Evolutionary conservation across 2,888 invertebrate species (phyloP).

Genomic region (Dasypogon diadema): DNA sequence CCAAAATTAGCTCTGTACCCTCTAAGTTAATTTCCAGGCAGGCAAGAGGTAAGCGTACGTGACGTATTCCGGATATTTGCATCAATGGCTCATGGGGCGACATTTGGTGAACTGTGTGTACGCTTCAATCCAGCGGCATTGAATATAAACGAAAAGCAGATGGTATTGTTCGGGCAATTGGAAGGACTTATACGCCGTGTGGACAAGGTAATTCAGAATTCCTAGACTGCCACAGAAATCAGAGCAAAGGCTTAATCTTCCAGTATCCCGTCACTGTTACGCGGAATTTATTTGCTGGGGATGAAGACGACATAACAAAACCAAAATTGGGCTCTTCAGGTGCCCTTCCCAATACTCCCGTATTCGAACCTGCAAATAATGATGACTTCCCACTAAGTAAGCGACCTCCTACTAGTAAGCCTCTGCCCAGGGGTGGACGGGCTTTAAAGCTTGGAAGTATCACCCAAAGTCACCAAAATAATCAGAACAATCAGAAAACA

Average conservation of each 20-base stretch:
- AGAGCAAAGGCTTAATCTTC: too few species aligned
- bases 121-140: slow-evolving; percentile 80
- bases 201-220: slow-evolving; percentile 76
- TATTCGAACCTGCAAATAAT: slow-evolving; percentile 35
- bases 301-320: slow-evolving; percentile 56
- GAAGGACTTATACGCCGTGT: slow-evolving; percentile 85
- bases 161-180: slow-evolving; percentile 89
- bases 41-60: slow-evolving; percentile 75
- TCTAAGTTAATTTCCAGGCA: slow-evolving; percentile 71
- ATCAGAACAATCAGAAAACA: not conserved
- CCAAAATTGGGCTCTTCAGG: slow-evolving; percentile 54
- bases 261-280: slow-evolving; percentile 72
- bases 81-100: slow-evolving; percentile 81
- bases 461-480: not conserved
- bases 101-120: slow-evolving; percentile 80
- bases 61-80: slow-evolving; percentile 83
- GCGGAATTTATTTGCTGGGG: slow-evolving; percentile 59
- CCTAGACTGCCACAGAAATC: too few species aligned
- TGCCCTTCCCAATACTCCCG: slow-evolving; percentile 50
- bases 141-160: slow-evolving; percentile 82
- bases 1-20: too few species aligned
- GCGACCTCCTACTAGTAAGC: slow-evolving; percentile 50
- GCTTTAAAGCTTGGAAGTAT: not conserved
- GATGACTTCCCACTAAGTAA: not conserved
- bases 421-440: slow-evolving; percentile 55